phyloP scores from a whole-genome alignment of 64 coral and sea anemone genomes.

The Acropora yongei region DNA sequence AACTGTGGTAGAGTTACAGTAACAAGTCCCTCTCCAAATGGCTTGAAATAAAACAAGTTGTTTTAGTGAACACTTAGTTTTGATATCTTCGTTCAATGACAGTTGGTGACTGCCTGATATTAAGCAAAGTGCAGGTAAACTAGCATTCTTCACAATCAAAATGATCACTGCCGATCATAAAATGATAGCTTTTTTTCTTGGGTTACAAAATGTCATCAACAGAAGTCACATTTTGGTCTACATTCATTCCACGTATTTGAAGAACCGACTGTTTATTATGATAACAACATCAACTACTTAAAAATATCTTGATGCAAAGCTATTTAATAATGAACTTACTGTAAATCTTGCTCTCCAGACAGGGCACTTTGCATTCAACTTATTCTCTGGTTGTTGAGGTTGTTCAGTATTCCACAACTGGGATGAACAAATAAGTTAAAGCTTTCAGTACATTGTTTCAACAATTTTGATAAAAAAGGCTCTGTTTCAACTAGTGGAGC shows the following conservation, averaged over 20 bases:
- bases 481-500: too few relatives aligned
- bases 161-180: too few relatives aligned
- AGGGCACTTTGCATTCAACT: constrained; percentile 76
- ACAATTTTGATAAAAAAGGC: too few relatives aligned
- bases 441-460: too few relatives aligned
- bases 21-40: constrained; percentile 89
- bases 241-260: too few relatives aligned
- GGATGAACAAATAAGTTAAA: background rate
- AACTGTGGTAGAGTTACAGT: constrained; percentile 86
- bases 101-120: too few relatives aligned
- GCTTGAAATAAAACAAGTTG: constrained; percentile 31
- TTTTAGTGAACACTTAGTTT: background rate
- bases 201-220: too few relatives aligned
- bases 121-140: too few relatives aligned
- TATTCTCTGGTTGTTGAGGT: constrained; percentile 81
- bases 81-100: too few relatives aligned
- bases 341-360: constrained; percentile 92
- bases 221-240: too few relatives aligned
- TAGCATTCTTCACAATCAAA: too few relatives aligned
- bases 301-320: background rate
- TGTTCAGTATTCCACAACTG: constrained; percentile 93
- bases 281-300: background rate
- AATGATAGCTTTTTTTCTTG: too few relatives aligned
- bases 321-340: constrained; percentile 20
- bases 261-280: background rate